Percentiles rank a stretch among this genome's conserved stretches.
These are phyloP conservation scores for Montipora cactus DNA, from an alignment of 64 coral and sea anemone species.

Conservation along the genomic window DNA sequence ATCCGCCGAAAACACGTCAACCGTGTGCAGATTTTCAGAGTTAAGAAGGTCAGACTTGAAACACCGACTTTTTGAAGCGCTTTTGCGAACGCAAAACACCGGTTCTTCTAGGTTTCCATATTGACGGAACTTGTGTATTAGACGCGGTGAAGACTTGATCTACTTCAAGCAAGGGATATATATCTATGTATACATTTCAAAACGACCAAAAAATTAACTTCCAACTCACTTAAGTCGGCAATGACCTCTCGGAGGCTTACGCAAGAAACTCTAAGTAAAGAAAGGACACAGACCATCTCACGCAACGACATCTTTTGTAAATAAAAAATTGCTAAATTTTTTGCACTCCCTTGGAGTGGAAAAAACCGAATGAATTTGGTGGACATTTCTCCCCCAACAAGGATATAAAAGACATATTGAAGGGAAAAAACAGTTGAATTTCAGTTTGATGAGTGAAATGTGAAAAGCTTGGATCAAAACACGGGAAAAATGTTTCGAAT, in stretches of 20 bases:
- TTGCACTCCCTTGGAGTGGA: conserved; percentile 25
- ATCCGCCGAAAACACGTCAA: conserved; percentile 6
- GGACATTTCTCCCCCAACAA: conserved; percentile 50
- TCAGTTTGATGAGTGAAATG: background rate
- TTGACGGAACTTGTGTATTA: conserved; percentile 4
- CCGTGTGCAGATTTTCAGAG: background rate
- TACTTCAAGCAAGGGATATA: background rate
- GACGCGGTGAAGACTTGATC: background rate
- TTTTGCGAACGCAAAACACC: background rate
- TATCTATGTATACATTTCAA: background rate
- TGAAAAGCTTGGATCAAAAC: conserved; percentile 15
- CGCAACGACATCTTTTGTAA: conserved; percentile 66
- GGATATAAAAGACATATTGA: background rate
- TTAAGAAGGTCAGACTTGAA: conserved; percentile 6
- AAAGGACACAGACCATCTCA: conserved; percentile 61
- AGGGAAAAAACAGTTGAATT: background rate
- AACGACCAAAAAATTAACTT: background rate
- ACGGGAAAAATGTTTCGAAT: conserved; percentile 35
- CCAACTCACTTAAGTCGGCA: background rate
- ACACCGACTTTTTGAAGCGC: conserved; percentile 35
- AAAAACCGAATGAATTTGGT: conserved; percentile 9
- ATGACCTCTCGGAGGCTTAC: background rate
- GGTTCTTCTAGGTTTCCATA: conserved; percentile 15
- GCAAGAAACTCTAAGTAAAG: conserved; percentile 7
- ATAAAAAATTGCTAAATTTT: conserved; percentile 63